Evolutionary conservation across 1,140 invertebrate genomes (phyloP).

Genomic region (Drosophila sechellia): DNA sequence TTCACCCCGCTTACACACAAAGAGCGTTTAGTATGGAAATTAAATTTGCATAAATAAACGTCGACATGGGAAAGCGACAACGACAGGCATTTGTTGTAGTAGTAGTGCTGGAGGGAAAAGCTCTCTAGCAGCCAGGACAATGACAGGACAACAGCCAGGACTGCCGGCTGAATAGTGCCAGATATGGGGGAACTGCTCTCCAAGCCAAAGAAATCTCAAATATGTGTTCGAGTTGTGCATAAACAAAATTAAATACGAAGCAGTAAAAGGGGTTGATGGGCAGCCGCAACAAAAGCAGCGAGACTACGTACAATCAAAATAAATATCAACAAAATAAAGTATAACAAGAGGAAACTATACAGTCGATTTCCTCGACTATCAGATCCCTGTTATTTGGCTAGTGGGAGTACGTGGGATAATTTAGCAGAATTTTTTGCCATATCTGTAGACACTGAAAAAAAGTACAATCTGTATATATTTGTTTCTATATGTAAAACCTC

Average conservation of each 20-base stretch:
- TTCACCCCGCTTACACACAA: conserved; percentile 29
- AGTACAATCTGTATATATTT: too few species aligned
- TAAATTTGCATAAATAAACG: conserved; percentile 83
- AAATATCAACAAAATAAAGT: conserved; percentile 40
- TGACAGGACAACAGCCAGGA: conserved; percentile 49
- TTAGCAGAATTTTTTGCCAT: too few species aligned
- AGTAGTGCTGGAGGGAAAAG: conserved; percentile 18
- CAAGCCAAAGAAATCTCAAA: conserved; percentile 69
- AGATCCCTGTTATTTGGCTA: too few species aligned
- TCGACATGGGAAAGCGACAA: conserved; percentile 79
- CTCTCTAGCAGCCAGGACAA: conserved; percentile 57
- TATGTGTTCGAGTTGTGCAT: conserved; percentile 62
- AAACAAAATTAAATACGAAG: conserved; percentile 64
- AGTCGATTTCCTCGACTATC: background rate
- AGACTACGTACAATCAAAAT: conserved; percentile 34
- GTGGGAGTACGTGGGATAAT: too few species aligned
- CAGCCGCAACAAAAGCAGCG: conserved; percentile 27
- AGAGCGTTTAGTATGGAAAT: conserved; percentile 80
- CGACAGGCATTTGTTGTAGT: conserved; percentile 43
- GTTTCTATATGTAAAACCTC: too few species aligned
- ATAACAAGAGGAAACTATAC: too few species aligned
- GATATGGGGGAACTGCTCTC: conserved; percentile 23
- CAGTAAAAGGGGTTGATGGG: conserved; percentile 5
- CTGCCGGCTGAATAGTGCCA: conserved; percentile 29
- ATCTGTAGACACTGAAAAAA: too few species aligned